Conservation (phyloP, 2,888 invertebrate genomes). For the Mesorhabditis sp. region DNA sequence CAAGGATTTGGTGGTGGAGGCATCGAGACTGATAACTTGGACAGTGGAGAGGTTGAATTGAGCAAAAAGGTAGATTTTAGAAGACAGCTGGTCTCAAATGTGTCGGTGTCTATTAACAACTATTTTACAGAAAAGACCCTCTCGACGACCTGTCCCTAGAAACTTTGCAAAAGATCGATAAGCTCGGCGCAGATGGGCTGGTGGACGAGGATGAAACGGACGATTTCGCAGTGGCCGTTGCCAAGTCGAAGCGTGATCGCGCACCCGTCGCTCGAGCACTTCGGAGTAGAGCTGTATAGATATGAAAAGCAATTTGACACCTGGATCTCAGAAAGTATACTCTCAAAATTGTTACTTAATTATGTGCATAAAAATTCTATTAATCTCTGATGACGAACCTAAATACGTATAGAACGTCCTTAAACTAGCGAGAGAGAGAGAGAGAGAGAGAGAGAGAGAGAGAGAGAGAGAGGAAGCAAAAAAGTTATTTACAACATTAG, state of each 20-base stretch:
- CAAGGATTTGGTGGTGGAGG: neutral
- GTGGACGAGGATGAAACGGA: neutral
- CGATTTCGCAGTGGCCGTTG: neutral
- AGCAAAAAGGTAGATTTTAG: neutral
- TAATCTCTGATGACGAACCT: too few relatives aligned
- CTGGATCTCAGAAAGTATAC: too few relatives aligned
- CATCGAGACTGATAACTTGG: neutral
- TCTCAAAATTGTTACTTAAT: too few relatives aligned
- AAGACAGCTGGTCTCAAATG: neutral
- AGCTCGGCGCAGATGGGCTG: neutral
- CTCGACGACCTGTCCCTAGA: slow-evolving; percentile 2
- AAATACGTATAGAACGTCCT: too few relatives aligned
- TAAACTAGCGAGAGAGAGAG: too few relatives aligned
- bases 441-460: too few relatives aligned
- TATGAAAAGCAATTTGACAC: too few relatives aligned
- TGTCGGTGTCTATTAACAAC: neutral
- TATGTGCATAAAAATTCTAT: too few relatives aligned
- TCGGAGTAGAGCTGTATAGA: too few relatives aligned
- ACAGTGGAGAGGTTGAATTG: neutral
- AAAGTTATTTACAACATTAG: too few relatives aligned
- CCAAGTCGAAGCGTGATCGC: neutral
- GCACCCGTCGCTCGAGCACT: neutral
- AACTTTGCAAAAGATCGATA: slow-evolving; percentile 1
- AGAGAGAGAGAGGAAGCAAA: too few relatives aligned
- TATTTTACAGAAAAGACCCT: neutral